Evolutionary conservation across 2,888 invertebrate genomes (phyloP), one percentile per base, ranked within the genome.

Genomic region (Coelinius sp.): DNA sequence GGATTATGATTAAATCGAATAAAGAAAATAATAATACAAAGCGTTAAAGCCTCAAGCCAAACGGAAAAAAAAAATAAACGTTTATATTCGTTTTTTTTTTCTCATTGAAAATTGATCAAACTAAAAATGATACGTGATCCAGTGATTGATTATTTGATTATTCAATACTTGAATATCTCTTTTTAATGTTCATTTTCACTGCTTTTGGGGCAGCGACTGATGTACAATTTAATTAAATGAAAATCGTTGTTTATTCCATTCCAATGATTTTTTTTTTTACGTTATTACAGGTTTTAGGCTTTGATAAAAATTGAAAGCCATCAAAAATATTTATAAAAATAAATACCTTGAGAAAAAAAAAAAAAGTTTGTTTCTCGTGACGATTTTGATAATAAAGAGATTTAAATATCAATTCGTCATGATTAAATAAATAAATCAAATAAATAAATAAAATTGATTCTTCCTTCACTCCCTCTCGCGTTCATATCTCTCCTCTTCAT

Each of bases 381-480:
- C 63, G 38, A 38, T 49, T 59, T 56, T 63, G 38, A 62, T 25
- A 44, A 63, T 64, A n/a, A 31, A 62, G 44, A 20, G 20, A 12
- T 31, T 17, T 56, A 53, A 69, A 70, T 76, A 79, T 79, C 24
- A 77, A 77, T 78, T 79, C 78, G 78, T 62, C 77, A 84, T 80
- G 85, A 86, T 84, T n/a, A 85, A 87, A 87, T 86, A 87, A 86
- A 85, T 84, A 86, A 85, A 84, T 86, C 85, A 87, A 87, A 87
- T 87, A 87, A 86, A 86, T 86, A 86, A 86, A 87, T 86, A 86
- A 80, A 83, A 84, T 87, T 85, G 80, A 79, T 83, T 83, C 82
- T 79, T 83, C 84, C 81, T 81, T 83, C 79, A 78, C n/a, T 83
- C 44, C 56, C 79, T 83, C 84, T 81, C 80, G 83, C 78, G 78